Percentiles rank a stretch among this genome's conserved stretches.
Evolutionary conservation across 1,140 invertebrate species (phyloP).

Genomic region (Brachionus manjavacas): DNA sequence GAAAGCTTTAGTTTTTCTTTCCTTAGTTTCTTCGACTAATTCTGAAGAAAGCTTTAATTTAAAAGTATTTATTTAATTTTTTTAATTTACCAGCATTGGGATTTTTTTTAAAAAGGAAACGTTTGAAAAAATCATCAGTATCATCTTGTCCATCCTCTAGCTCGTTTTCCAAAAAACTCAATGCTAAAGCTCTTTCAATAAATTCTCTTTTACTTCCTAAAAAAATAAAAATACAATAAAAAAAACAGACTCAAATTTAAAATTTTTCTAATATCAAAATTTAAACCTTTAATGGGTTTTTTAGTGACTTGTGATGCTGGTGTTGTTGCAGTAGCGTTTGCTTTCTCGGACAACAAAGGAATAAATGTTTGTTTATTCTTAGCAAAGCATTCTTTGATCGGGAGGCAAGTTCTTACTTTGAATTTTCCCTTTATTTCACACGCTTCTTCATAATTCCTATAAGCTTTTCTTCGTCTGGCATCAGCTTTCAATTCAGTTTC

Average conservation of each 20-base stretch:
- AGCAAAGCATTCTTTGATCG: not conserved
- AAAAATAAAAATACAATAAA: not conserved
- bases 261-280: not conserved
- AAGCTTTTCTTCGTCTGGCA: conserved; percentile 21
- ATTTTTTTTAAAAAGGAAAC: not conserved
- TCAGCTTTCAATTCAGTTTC: conserved; percentile 11
- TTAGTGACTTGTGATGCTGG: not conserved
- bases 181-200: conserved; percentile 11
- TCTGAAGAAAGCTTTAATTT: not conserved
- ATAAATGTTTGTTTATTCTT: conserved; percentile 31
- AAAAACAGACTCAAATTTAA: not conserved
- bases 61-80: not conserved
- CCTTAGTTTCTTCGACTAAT: conserved; percentile 16
- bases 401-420: not conserved
- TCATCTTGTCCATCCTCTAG: not conserved
- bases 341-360: not conserved
- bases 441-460: conserved; percentile 30
- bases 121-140: not conserved
- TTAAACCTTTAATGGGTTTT: not conserved
- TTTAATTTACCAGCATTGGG: not conserved
- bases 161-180: not conserved
- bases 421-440: conserved; percentile 34
- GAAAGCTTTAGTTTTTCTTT: conserved; percentile 27
- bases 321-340: not conserved
- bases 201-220: conserved; percentile 11